Base-by-base conservation (phyloP, 2,888 invertebrate species). In the Dysmachus trigonus region DNA sequence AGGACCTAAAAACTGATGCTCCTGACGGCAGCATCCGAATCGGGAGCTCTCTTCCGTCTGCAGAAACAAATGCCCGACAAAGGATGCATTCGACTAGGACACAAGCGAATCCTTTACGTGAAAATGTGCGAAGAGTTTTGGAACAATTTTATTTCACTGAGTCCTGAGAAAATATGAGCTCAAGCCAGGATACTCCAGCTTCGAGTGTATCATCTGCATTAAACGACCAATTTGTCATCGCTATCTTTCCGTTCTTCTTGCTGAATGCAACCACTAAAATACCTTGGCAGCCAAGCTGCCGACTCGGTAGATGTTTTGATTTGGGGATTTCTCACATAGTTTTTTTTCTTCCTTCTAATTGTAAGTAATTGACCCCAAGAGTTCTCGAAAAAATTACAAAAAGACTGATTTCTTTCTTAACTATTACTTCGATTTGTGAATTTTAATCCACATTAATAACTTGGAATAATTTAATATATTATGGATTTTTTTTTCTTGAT, bases 221-320 rank as follows among this genome's bases (percentile, higher is more conserved):
- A 85, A 87, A 87, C 85, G 87, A 86, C 86, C 86, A 76, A 87
- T 87, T 87, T 86, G 86, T 87, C 87, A 86, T 85, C 76, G 62
- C 4, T 51, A 71, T 85, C 53, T 62, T 62, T 62, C 18, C 27
- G 62, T 22, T 62, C 27, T 62, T 62, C 62, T 62, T 27, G 22
- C 10, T 27, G 62, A 62, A 27, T 62, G 62, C 22, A 62, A 62
- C 62, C 62, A 62, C 62, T 62, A 47, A 47, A 47, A 47, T 47
- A 62, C 62, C 62, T 62, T 22, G 62, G 22, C 62, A 62, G 62
- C 62, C 62, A 62, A 22, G 27, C 10, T 27, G 62, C 62, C 62
- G 62, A 27, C 62, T 62, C 10, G 18, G 10, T 47, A 47, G 6
- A n/a, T n/a, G 47, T 47, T 47, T 47, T 47, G 47, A 47, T 62